Percentiles rank a stretch among this genome's conserved stretches.
These are phyloP conservation scores for Drosophila persimilis DNA, from an alignment of 1,140 invertebrate species.

Conservation along the genomic window DNA sequence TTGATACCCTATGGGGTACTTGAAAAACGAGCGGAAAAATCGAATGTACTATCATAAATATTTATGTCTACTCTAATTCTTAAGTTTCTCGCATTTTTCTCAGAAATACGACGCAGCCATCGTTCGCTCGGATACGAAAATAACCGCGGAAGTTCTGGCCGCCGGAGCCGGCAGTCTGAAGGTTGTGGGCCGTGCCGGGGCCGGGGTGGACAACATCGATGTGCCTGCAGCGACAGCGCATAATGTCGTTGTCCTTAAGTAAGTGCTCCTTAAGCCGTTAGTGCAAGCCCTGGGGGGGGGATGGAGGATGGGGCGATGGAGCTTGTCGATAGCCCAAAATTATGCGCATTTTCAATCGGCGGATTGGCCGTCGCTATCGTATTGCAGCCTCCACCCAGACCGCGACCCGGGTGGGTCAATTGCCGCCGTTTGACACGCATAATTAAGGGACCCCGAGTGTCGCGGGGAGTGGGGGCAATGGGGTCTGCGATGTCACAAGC, in stretches of 20 bases:
- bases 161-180: conserved; percentile 90
- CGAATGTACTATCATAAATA: conserved; percentile 9
- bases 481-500: conserved; percentile 31
- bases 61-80: conserved; percentile 19
- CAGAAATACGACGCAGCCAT: conserved; percentile 96
- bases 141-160: conserved; percentile 94
- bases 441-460: conserved; percentile 56
- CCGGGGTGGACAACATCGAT: conserved; percentile 99
- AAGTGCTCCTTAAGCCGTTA: conserved; percentile 82
- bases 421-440: conserved; percentile 69
- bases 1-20: neutral
- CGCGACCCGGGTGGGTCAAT: conserved; percentile 55
- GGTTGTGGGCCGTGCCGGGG: conserved; percentile 96
- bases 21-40: no score
- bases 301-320: no score
- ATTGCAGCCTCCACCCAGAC: conserved; percentile 4
- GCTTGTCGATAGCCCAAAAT: conserved; percentile 14
- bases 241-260: conserved; percentile 98
- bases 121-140: conserved; percentile 97
- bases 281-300: conserved; percentile 13
- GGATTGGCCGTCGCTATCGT: conserved; percentile 33
- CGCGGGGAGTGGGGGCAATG: neutral
- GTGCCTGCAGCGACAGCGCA: conserved; percentile 91
- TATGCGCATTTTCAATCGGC: conserved; percentile 47
- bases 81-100: conserved; percentile 21